Evolutionary conservation across 2,113 vertebrate species (phyloP).

Genomic region (Microtus richardsoni): DNA sequence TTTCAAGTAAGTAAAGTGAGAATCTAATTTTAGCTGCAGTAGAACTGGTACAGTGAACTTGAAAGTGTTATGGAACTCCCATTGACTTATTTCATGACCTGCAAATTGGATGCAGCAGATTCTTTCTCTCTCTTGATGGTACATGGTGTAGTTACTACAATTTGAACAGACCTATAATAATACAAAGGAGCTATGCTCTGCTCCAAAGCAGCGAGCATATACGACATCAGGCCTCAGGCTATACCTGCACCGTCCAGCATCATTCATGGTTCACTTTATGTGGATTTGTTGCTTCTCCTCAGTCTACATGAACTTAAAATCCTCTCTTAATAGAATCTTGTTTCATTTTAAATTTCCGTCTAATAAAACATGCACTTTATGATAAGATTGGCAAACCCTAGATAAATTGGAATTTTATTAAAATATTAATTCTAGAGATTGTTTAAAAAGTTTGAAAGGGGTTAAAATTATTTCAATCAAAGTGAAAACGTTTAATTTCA

Average conservation of each 20-base stretch:
- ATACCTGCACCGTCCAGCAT: background rate
- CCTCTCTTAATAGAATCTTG: slow-evolving; percentile 35
- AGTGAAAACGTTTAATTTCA: slow-evolving; percentile 51
- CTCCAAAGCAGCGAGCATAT: background rate
- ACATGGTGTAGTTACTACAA: slow-evolving; percentile 59
- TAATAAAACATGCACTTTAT: slow-evolving; percentile 53
- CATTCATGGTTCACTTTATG: background rate
- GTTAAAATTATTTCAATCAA: slow-evolving; percentile 58
- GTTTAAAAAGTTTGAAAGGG: slow-evolving; percentile 6
- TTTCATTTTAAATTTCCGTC: slow-evolving; percentile 64
- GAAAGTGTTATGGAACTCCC: slow-evolving; percentile 64
- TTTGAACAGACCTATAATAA: slow-evolving; percentile 17
- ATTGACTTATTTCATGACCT: slow-evolving; percentile 74
- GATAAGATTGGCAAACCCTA: slow-evolving; percentile 49
- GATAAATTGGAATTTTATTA: slow-evolving; percentile 66
- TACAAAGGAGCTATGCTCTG: background rate
- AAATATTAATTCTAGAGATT: background rate
- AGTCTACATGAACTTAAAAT: slow-evolving; percentile 60
- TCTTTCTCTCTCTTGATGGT: slow-evolving; percentile 34
- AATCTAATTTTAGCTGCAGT: slow-evolving; percentile 43
- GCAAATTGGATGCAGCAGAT: slow-evolving; percentile 64
- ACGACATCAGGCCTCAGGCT: background rate
- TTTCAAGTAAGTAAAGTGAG: slow-evolving; percentile 39
- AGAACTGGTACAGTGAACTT: slow-evolving; percentile 66
- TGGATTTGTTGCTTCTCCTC: slow-evolving; percentile 40